Conservation (phyloP, 30 jellyfish, hydroid and myxozoan genomes). For the Catostylus mosaicus region DNA sequence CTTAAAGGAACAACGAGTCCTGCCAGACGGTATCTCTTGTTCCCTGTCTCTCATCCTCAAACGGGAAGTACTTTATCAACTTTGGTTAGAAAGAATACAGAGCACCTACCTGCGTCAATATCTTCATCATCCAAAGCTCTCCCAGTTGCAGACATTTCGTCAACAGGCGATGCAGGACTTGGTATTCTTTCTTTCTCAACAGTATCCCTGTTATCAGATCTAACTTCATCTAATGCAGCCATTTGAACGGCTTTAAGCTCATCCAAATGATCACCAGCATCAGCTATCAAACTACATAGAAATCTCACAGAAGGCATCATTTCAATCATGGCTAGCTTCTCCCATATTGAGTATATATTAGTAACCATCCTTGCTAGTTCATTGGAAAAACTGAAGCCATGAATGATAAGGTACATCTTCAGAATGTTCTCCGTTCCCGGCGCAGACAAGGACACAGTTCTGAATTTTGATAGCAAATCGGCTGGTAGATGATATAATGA, state of each 20-base stretch:
- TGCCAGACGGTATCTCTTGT: no score
- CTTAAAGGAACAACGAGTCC: no score
- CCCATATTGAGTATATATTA: slow-evolving; percentile 29
- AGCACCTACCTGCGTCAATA: not conserved
- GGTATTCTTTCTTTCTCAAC: not conserved
- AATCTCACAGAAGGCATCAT: slow-evolving; percentile 37
- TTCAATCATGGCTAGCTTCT: slow-evolving; percentile 11
- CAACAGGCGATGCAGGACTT: not conserved
- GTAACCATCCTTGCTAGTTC: slow-evolving; percentile 43
- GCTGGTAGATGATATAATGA: slow-evolving; percentile 45
- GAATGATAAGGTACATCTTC: slow-evolving; percentile 36
- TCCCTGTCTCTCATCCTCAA: no score
- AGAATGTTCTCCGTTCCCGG: slow-evolving; percentile 40
- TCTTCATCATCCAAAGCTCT: not conserved
- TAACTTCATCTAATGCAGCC: not conserved
- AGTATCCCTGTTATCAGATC: not conserved
- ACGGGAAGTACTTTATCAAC: no score
- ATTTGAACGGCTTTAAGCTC: not conserved
- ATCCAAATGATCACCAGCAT: slow-evolving; percentile 64
- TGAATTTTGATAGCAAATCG: slow-evolving; percentile 31
- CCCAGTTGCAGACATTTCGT: not conserved
- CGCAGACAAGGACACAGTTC: slow-evolving; percentile 53
- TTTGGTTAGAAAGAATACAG: no score
- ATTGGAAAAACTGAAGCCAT: slow-evolving; percentile 41
- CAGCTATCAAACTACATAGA: slow-evolving; percentile 27